These are phyloP conservation scores for Hemiprocne comata DNA, from an alignment of 2,113 vertebrate species.

Conservation along the genomic window DNA sequence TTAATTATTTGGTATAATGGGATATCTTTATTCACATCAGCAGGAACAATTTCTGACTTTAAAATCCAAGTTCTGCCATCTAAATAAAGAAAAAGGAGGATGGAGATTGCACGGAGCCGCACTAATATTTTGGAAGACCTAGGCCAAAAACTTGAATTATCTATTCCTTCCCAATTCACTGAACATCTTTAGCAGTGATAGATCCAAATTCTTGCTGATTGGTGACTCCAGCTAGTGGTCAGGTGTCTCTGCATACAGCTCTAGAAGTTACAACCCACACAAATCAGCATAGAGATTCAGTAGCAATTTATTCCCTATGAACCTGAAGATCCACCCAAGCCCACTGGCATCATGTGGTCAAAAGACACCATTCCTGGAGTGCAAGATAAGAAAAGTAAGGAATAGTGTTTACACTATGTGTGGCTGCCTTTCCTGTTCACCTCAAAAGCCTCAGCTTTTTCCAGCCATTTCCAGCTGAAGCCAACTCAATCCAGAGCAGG, in stretches of 20 bases:
- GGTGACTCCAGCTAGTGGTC: background rate
- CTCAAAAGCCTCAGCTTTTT: rapidly evolving
- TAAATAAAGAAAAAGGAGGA: background rate
- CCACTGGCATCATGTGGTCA: background rate
- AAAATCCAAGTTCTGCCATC: background rate
- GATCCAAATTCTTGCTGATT: background rate
- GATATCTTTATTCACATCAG: background rate
- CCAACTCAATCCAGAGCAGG: background rate
- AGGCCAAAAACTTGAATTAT: background rate
- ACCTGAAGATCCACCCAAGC: background rate
- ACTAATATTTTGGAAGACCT: background rate
- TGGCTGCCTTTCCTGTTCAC: background rate
- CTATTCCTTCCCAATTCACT: background rate
- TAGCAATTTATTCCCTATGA: background rate
- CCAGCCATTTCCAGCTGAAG: background rate
- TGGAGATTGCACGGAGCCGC: background rate
- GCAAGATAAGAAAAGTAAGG: background rate
- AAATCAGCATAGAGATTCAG: background rate
- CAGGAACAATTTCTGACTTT: background rate
- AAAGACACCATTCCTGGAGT: background rate
- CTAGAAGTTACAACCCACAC: background rate
- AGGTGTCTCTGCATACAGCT: background rate
- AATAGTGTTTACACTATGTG: rapidly evolving
- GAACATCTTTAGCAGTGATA: background rate
- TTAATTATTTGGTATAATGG: background rate